phyloP scores from a whole-genome alignment of 2,888 invertebrate genomes.

The Macaria notata region DNA sequence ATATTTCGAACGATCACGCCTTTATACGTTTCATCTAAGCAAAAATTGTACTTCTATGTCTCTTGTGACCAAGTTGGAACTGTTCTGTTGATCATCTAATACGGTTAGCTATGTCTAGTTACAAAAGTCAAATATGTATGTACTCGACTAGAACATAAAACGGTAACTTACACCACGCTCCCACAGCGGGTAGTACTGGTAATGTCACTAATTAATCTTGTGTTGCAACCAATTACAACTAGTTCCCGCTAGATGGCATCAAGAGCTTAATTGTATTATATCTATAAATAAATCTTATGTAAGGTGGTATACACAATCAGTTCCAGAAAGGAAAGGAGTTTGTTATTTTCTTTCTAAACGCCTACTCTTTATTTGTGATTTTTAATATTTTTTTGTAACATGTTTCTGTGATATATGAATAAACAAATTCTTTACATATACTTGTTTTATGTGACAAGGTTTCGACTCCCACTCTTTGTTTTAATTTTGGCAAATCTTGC shows the following conservation, averaged over 20 bases:
- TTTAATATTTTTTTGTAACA: conserved; percentile 15
- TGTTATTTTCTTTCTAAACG: background rate
- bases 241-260: no score
- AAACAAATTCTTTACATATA: conserved; percentile 7
- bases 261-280: no score
- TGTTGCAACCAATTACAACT: conserved; percentile 8
- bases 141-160: conserved; percentile 4
- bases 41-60: no score
- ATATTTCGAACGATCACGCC: no score
- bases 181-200: background rate
- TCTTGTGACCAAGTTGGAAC: no score
- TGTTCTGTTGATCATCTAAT: background rate
- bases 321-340: conserved; percentile 1
- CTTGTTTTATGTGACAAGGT: conserved; percentile 1
- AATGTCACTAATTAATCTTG: conserved; percentile 14
- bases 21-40: no score
- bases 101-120: conserved; percentile 15
- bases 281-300: no score
- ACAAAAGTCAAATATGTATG: conserved; percentile 19
- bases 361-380: background rate
- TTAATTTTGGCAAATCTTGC: no score
- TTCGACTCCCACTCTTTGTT: background rate
- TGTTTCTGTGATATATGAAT: conserved; percentile 26
- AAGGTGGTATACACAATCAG: no score
- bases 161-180: conserved; percentile 7